phyloP scores from a whole-genome alignment of 2,113 vertebrate genomes.

The Elachura formosa region DNA sequence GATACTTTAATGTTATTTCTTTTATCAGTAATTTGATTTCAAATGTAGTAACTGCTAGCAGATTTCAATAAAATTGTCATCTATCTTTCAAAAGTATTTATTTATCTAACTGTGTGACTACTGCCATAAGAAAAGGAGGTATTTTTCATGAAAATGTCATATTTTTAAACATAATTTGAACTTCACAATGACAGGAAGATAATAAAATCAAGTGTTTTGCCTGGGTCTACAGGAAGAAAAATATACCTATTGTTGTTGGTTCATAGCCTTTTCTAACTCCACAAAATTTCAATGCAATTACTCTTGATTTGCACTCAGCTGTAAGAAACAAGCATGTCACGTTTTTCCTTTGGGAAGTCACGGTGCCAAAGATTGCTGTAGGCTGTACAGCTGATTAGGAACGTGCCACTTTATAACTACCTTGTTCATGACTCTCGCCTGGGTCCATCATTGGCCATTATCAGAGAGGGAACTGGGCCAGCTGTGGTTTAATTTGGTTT shows the following conservation, averaged over 20 bases:
- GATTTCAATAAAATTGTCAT: not conserved
- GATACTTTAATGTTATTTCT: not conserved
- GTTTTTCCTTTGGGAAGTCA: not conserved
- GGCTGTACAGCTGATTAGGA: not conserved
- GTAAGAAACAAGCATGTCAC: not conserved
- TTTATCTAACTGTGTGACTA: not conserved
- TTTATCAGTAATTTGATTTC: not conserved
- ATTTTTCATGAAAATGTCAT: not conserved
- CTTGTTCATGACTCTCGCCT: not conserved
- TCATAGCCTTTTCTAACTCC: not conserved
- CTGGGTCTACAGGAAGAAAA: not conserved
- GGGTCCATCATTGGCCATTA: not conserved
- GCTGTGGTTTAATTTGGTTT: not conserved
- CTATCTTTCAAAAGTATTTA: not conserved
- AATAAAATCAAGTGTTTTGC: not conserved
- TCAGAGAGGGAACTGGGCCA: not conserved
- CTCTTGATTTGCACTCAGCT: not conserved
- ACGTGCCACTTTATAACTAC: not conserved
- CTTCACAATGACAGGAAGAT: not conserved
- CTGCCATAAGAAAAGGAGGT: not conserved
- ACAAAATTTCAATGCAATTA: slow-evolving; percentile 39
- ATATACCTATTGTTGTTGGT: not conserved
- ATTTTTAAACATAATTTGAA: not conserved
- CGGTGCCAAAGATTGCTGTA: not conserved
- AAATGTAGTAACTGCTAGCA: not conserved